Evolutionary conservation across 2,113 vertebrate genomes (phyloP), one percentile per base, ranked within the genome.

Genomic region (Cepphus grylle): DNA sequence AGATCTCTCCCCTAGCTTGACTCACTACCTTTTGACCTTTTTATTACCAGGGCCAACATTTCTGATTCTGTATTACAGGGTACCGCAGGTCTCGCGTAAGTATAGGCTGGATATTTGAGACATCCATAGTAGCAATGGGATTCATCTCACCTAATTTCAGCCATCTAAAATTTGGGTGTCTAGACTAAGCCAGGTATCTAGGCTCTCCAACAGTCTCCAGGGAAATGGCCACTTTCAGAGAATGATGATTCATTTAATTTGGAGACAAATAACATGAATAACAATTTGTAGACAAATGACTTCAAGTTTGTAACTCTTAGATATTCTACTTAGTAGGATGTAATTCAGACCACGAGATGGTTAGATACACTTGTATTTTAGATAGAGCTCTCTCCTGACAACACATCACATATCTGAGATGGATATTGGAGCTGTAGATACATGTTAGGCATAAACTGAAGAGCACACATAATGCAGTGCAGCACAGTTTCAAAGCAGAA

Each of bases 181-280:
- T 76, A 76, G 74, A 94, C 81, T 56, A 63, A 79, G 49, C 19
- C 62, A 80, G 62, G 38, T 47, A 62, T 77, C 52, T 16, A 36
- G 70, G 47, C 30, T 88, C 26, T 80, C 42, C 52, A 47, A 53
- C 26, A 61, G 52, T 47, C 78, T 90, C 49, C 92, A 76, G 71
- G 70, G 36, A 94, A 94, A 92, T 52, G 52, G 53, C 20, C 71
- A 26, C 53, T 90, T 92, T 90, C 92, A 90, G 49, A 82, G 66
- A 95, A 88, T 10, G 85, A 90, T 90, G 73, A 85, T 81, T 93
- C 66, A 92, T 94, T 93, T 93, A 47, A 94, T 88, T 74, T 72
- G 71, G 23, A 93, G 56, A 66, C 30, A 32, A 66, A 66, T 45
- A 43, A 42, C 62, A 65, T 65, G 40, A 43, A 42, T 65, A 43